Conservation (phyloP, 2,888 invertebrate genomes). For the Philonicus albiceps region DNA sequence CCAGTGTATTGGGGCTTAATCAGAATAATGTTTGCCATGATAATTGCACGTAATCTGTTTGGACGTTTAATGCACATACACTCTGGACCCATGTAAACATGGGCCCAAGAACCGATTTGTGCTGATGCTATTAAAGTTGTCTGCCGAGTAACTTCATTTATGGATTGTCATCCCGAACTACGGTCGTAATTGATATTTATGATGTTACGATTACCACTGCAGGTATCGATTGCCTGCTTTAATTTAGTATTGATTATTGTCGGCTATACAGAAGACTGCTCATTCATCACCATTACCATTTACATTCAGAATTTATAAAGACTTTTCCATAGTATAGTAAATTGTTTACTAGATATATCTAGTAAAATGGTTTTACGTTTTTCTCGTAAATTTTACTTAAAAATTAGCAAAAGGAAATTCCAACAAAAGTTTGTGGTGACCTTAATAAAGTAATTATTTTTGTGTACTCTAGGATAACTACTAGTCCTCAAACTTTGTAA, state of each 20-base stretch:
- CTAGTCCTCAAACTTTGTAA: too few species aligned
- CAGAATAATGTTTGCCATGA: slow-evolving; percentile 36
- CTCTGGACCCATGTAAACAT: slow-evolving; percentile 23
- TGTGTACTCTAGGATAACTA: too few species aligned
- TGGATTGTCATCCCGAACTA: slow-evolving; percentile 27
- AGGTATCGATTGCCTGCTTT: not conserved
- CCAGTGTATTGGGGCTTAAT: slow-evolving; percentile 28
- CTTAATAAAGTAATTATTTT: too few species aligned
- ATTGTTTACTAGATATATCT: too few species aligned
- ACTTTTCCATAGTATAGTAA: too few species aligned
- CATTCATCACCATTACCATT: not conserved
- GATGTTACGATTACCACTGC: slow-evolving; percentile 25
- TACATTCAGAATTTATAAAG: not conserved
- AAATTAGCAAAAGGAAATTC: too few species aligned
- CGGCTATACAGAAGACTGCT: not conserved
- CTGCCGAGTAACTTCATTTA: slow-evolving; percentile 32
- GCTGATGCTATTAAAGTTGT: slow-evolving; percentile 36
- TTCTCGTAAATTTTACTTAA: too few species aligned
- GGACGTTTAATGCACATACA: slow-evolving; percentile 30
- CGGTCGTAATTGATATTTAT: slow-evolving; percentile 28
- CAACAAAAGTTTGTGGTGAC: too few species aligned
- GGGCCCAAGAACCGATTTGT: not conserved
- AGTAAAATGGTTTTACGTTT: too few species aligned
- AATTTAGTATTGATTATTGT: not conserved
- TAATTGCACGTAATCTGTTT: slow-evolving; percentile 36